phyloP scores from a whole-genome alignment of 2,113 vertebrate genomes.

The Festucalex cinctus region DNA sequence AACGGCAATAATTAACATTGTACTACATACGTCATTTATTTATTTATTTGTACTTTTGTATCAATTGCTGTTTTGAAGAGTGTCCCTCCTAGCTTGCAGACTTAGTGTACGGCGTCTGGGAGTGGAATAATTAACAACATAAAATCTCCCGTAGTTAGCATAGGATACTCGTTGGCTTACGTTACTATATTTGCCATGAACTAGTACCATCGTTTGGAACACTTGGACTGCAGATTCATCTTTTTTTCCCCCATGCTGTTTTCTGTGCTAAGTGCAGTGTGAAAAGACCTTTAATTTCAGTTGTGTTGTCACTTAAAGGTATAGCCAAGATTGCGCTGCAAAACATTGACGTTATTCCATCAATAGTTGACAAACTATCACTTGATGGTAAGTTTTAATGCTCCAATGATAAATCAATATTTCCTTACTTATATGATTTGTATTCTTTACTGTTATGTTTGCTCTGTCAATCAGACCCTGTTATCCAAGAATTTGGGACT shows the following conservation, averaged over 20 bases:
- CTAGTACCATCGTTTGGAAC: no score
- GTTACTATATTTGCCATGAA: no score
- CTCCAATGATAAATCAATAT: neutral
- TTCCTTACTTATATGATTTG: neutral
- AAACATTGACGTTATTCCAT: slow-evolving; percentile 79
- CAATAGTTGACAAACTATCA: slow-evolving; percentile 78
- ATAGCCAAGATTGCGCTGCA: slow-evolving; percentile 80
- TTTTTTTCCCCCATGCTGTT: no score
- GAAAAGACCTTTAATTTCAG: slow-evolving; percentile 1
- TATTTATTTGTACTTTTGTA: no score
- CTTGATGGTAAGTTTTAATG: slow-evolving; percentile 76
- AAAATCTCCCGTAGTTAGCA: no score
- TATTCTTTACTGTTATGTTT: neutral
- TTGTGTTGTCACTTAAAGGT: slow-evolving; percentile 69
- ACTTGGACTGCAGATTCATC: no score
- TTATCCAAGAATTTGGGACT: slow-evolving; percentile 87
- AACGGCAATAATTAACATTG: no score
- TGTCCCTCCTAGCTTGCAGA: neutral
- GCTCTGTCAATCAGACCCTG: slow-evolving; percentile 69
- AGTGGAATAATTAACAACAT: neutral
- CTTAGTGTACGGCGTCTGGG: no score
- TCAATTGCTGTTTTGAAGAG: no score
- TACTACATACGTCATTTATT: no score
- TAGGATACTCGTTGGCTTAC: no score
- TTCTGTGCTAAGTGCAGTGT: neutral